Evolutionary conservation across 2,797 vertebrate genomes (phyloP).

Genomic region (Coreius guichenoti): DNA sequence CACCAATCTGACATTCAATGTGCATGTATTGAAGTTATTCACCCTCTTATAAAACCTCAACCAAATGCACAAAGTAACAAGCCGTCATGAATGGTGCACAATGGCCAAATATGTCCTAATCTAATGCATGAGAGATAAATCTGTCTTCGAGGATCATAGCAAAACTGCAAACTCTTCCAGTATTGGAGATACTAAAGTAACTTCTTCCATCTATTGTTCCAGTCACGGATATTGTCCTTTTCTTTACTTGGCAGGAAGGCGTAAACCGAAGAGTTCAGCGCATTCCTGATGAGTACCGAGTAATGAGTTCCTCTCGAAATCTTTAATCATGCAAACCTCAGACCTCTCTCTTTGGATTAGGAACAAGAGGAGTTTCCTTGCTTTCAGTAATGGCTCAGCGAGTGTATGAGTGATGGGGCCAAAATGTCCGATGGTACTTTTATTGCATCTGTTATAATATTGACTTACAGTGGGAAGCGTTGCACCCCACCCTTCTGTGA

Average conservation of each 20-base stretch:
- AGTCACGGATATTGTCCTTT: slow-evolving; percentile 47
- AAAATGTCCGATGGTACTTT: slow-evolving; percentile 50
- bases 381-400: slow-evolving; percentile 38
- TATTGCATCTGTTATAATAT: slow-evolving; percentile 61
- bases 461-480: slow-evolving; percentile 54
- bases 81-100: neutral
- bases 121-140: slow-evolving; percentile 34
- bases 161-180: slow-evolving; percentile 20
- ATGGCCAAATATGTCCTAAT: slow-evolving; percentile 34
- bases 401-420: slow-evolving; percentile 37
- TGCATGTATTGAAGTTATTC: neutral
- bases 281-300: slow-evolving; percentile 44
- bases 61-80: slow-evolving; percentile 5
- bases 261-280: slow-evolving; percentile 35
- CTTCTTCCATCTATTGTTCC: slow-evolving; percentile 57
- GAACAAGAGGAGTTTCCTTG: slow-evolving; percentile 45
- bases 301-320: slow-evolving; percentile 48
- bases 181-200: slow-evolving; percentile 34
- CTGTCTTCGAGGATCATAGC: slow-evolving; percentile 22
- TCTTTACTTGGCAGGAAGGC: slow-evolving; percentile 42
- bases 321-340: slow-evolving; percentile 58
- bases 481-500: slow-evolving; percentile 36
- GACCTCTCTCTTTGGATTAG: slow-evolving; percentile 43
- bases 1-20: slow-evolving; percentile 8
- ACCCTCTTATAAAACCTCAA: neutral